Evolutionary conservation across 2,797 vertebrate species (phyloP).

Genomic region (Sparus aurata): DNA sequence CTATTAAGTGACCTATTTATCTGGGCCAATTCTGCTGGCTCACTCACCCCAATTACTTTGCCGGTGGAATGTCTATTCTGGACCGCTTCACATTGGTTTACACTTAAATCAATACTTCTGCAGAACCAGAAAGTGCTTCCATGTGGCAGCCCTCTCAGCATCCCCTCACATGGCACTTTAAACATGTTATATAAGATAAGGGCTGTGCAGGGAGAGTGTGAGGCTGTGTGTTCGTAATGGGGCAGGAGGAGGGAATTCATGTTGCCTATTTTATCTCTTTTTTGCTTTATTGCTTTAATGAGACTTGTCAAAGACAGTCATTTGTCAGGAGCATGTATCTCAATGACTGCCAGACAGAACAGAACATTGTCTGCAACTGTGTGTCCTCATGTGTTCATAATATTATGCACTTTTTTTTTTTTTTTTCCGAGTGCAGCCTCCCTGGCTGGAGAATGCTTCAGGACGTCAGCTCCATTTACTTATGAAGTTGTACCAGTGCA

Average conservation of each 20-base stretch:
- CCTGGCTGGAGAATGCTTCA: conserved; percentile 45
- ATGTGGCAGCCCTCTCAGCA: conserved; percentile 34
- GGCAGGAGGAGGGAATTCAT: background rate
- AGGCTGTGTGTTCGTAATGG: background rate
- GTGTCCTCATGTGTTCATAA: conserved; percentile 33
- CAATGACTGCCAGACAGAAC: conserved; percentile 10
- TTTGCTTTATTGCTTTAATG: background rate
- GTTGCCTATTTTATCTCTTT: background rate
- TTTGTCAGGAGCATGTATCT: background rate
- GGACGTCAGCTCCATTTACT: conserved; percentile 77
- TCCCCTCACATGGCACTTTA: conserved; percentile 27
- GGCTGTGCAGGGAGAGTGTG: conserved; percentile 18
- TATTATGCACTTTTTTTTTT: conserved; percentile 31
- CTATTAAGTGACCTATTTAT: conserved; percentile 89
- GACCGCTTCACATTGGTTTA: conserved; percentile 74
- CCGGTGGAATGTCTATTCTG: conserved; percentile 74
- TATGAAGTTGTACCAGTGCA: conserved; percentile 77
- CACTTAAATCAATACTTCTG: conserved; percentile 75
- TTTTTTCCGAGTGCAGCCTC: conserved; percentile 30
- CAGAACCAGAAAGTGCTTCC: conserved; percentile 49
- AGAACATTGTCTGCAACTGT: conserved; percentile 2
- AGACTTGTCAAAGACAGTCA: background rate
- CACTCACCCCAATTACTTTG: conserved; percentile 86
- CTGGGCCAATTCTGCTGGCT: conserved; percentile 82
- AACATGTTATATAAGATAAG: conserved; percentile 54